Conservation (phyloP, 37 sponge, comb jelly and placozoan species). For the Hormiphora californensis region DNA sequence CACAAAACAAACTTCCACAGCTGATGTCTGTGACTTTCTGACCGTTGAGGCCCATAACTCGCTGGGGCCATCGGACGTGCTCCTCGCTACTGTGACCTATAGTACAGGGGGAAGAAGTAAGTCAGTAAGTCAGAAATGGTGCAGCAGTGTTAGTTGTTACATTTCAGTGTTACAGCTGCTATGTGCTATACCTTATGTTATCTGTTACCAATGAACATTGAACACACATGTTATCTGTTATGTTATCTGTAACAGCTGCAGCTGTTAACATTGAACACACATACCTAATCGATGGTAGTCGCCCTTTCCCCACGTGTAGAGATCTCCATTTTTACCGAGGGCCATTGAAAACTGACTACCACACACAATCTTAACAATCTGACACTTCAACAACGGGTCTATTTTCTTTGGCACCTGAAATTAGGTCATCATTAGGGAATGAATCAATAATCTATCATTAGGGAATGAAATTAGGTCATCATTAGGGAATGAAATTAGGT, state of each 20-base stretch:
- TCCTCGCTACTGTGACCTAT: slow-evolving; percentile 76
- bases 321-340: slow-evolving; percentile 72
- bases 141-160: too few species aligned
- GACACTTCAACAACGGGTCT: slow-evolving; percentile 63
- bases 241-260: too few species aligned
- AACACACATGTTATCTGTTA: too few species aligned
- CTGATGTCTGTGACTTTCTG: slow-evolving; percentile 74
- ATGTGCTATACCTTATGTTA: too few species aligned
- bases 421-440: too few species aligned
- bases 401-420: slow-evolving; percentile 86
- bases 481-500: too few species aligned
- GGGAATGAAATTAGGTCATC: too few species aligned
- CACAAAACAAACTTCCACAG: slow-evolving; percentile 87
- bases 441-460: too few species aligned
- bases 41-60: slow-evolving; percentile 68
- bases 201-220: too few species aligned
- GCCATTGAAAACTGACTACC: slow-evolving; percentile 97
- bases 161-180: too few species aligned
- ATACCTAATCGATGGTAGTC: slow-evolving; percentile 82
- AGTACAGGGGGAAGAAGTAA: neutral
- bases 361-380: slow-evolving; percentile 71
- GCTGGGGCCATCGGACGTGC: slow-evolving; percentile 77
- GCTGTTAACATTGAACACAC: too few species aligned
- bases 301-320: slow-evolving; percentile 96
- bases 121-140: neutral